Conservation (phyloP, 2,797 vertebrate genomes). For the Steatocranus sp. region DNA sequence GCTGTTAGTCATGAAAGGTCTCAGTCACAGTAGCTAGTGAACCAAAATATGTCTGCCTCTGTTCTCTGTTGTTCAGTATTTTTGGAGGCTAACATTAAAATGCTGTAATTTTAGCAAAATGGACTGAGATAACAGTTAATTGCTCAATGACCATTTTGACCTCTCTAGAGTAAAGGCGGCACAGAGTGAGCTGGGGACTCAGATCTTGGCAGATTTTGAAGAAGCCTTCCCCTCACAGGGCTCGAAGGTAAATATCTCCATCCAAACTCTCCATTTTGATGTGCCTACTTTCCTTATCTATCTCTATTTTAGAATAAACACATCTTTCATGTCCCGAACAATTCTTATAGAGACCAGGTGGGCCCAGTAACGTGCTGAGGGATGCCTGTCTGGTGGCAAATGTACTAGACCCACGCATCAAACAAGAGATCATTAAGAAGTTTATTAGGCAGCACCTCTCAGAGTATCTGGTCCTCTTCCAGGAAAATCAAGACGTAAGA, state of each 20-base stretch:
- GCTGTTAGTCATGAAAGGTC: background rate
- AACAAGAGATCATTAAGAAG: conserved; percentile 99
- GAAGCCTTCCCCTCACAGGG: conserved; percentile 96
- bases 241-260: conserved; percentile 82
- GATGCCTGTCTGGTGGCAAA: conserved; percentile 96
- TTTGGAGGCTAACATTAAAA: background rate
- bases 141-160: background rate
- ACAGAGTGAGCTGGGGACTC: conserved; percentile 94
- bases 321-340: background rate
- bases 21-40: background rate
- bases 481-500: conserved; percentile 94
- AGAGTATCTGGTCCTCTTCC: conserved; percentile 95
- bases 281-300: background rate
- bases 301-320: background rate
- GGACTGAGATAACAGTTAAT: background rate
- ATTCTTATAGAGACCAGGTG: conserved; percentile 82
- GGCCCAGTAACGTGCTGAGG: conserved; percentile 93
- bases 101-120: background rate
- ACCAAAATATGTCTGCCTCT: background rate
- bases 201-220: conserved; percentile 97
- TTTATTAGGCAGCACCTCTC: conserved; percentile 97
- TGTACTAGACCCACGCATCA: conserved; percentile 93
- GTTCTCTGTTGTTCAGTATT: background rate
- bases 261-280: background rate
- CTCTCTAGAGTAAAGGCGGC: conserved; percentile 89